A percentile compares a stretch with the other conserved stretches of the same genome.
These are phyloP conservation scores for Pollimyrus isidori DNA, from an alignment of 2,113 vertebrate genomes.

Conservation along the genomic window DNA sequence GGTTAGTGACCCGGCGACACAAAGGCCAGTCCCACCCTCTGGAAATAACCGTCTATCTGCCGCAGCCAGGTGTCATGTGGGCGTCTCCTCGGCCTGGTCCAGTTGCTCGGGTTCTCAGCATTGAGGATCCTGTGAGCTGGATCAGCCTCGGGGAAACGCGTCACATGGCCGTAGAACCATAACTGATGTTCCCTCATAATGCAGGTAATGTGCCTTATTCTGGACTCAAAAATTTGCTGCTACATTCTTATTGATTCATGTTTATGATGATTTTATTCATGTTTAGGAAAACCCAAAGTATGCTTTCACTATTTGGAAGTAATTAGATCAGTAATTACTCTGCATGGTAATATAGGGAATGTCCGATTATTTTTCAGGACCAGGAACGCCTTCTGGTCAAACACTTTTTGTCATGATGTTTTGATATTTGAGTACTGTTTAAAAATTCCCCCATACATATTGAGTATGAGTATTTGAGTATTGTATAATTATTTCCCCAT, in stretches of 20 bases:
- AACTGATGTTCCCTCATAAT: background rate
- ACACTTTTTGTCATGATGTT: background rate
- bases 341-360: background rate
- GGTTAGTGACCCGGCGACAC: background rate
- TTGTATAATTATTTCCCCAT: too few relatives aligned
- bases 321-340: background rate
- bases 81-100: background rate
- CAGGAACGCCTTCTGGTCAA: background rate
- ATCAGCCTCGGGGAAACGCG: background rate
- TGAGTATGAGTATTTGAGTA: background rate
- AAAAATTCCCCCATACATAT: too few relatives aligned
- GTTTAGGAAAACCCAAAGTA: background rate
- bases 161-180: background rate
- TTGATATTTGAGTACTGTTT: background rate
- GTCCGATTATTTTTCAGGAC: background rate
- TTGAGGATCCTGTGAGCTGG: background rate
- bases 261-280: background rate
- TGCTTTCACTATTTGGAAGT: background rate
- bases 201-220: background rate
- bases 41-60: too few relatives aligned
- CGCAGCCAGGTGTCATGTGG: background rate
- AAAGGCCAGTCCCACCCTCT: too few relatives aligned
- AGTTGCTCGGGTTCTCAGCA: background rate
- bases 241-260: background rate
- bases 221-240: background rate